Evolutionary conservation across 2,797 vertebrate species (phyloP).

Genomic region (Eospalax fontanierii): DNA sequence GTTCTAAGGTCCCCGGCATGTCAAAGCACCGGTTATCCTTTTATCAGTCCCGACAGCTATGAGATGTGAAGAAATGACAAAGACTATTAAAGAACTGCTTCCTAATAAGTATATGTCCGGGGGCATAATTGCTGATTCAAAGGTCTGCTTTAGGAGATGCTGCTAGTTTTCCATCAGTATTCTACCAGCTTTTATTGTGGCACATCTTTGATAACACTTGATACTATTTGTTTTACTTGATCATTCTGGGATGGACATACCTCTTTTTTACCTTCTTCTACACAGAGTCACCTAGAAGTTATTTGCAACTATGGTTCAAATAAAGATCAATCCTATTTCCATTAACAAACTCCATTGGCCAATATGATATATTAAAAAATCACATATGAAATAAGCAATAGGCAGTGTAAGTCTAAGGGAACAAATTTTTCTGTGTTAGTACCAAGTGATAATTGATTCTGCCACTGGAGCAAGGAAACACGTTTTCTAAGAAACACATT

Average conservation of each 20-base stretch:
- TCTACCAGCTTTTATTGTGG: background rate
- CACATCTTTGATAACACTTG: background rate
- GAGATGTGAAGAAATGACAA: background rate
- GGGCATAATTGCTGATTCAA: background rate
- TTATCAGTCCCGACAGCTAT: background rate
- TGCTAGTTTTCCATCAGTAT: background rate
- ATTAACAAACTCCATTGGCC: background rate
- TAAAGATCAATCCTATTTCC: background rate
- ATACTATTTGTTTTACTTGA: background rate
- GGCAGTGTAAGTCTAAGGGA: background rate
- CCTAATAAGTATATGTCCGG: background rate
- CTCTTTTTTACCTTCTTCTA: background rate
- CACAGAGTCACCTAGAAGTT: background rate
- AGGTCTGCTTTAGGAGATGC: background rate
- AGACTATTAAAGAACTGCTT: background rate
- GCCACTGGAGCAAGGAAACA: background rate
- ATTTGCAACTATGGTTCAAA: background rate
- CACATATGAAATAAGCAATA: background rate
- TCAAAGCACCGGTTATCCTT: background rate
- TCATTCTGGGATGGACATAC: background rate
- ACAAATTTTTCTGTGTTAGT: background rate
- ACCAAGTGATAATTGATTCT: too few species aligned
- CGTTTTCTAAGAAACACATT: background rate
- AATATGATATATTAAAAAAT: background rate
- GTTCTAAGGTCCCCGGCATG: background rate